phyloP scores from a whole-genome alignment of 2,797 vertebrate species.

The Benthosema pterotum region DNA sequence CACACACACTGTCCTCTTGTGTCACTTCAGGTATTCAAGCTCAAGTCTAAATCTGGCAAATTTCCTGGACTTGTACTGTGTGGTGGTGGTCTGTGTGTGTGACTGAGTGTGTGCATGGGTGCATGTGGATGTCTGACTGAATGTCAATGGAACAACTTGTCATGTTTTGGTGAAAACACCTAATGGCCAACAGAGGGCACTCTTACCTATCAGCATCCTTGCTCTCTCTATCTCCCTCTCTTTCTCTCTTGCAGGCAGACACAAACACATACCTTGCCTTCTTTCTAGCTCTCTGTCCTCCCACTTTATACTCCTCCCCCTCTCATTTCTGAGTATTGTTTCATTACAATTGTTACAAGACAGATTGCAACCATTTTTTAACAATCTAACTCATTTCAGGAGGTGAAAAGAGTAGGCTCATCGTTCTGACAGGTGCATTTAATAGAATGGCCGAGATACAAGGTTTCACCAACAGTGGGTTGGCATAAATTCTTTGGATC shows the following conservation, averaged over 20 bases:
- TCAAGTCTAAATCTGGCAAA: conserved; percentile 10
- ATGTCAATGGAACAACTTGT: background rate
- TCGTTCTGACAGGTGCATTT: conserved; percentile 33
- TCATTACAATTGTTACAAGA: conserved; percentile 35
- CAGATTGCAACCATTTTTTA: conserved; percentile 11
- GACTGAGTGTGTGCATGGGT: background rate
- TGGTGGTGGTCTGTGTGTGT: conserved; percentile 5
- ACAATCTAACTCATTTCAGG: conserved; percentile 12
- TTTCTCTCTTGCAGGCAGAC: too few relatives aligned
- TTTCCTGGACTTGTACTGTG: background rate
- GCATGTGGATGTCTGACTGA: conserved; percentile 11
- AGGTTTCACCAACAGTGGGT: too few relatives aligned
- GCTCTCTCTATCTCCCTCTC: conserved; percentile 13
- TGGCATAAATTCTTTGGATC: too few relatives aligned
- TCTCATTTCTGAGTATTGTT: conserved; percentile 11
- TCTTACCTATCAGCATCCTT: conserved; percentile 45
- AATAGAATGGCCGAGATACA: conserved; percentile 13
- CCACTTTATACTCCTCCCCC: conserved; percentile 2
- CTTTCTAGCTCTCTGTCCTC: background rate
- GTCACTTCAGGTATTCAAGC: conserved; percentile 18
- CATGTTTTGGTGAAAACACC: conserved; percentile 9
- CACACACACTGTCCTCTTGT: conserved; percentile 8
- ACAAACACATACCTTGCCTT: too few relatives aligned
- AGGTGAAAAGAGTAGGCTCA: background rate
- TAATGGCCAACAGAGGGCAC: conserved; percentile 70